Evolutionary conservation across 2,797 vertebrate species (phyloP).

Genomic region (Nannoperca obscura): DNA sequence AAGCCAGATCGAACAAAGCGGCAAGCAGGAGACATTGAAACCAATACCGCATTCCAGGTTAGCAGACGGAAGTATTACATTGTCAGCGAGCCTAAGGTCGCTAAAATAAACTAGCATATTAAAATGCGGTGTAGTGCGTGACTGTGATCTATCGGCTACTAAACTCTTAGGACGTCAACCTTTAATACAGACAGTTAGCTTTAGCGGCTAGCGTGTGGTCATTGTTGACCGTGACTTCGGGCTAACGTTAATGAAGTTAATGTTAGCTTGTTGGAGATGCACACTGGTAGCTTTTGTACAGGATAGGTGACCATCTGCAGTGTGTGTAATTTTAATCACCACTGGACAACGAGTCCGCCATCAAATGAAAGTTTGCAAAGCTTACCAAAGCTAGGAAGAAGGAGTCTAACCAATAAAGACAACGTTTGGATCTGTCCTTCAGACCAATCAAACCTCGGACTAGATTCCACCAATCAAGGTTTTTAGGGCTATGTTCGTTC

Average conservation of each 20-base stretch:
- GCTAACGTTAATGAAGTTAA: conserved; percentile 53
- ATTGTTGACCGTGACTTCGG: conserved; percentile 22
- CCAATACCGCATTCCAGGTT: neutral
- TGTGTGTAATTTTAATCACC: conserved; percentile 38
- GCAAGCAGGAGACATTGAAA: conserved; percentile 4
- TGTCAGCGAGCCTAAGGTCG: neutral
- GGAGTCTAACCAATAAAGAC: conserved; percentile 90
- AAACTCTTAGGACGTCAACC: neutral
- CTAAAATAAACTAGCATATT: neutral
- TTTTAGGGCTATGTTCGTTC: conserved; percentile 86
- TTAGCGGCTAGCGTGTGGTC: conserved; percentile 20
- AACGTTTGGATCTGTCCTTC: conserved; percentile 91
- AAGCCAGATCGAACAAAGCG: conserved; percentile 23
- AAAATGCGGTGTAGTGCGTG: neutral
- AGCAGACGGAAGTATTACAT: conserved; percentile 3
- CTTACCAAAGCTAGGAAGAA: conserved; percentile 83
- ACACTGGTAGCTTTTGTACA: conserved; percentile 17
- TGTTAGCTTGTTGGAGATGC: conserved; percentile 57
- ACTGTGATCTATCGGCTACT: neutral
- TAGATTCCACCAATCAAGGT: conserved; percentile 93
- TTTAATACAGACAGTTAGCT: conserved; percentile 4
- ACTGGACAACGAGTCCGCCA: conserved; percentile 51
- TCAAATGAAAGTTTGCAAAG: conserved; percentile 82
- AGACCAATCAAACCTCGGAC: conserved; percentile 94
- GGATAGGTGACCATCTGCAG: conserved; percentile 11